Evolutionary conservation across 2,888 invertebrate genomes (phyloP), one percentile per base, ranked within the genome.

Genomic region (Ectemnius lituratus): DNA sequence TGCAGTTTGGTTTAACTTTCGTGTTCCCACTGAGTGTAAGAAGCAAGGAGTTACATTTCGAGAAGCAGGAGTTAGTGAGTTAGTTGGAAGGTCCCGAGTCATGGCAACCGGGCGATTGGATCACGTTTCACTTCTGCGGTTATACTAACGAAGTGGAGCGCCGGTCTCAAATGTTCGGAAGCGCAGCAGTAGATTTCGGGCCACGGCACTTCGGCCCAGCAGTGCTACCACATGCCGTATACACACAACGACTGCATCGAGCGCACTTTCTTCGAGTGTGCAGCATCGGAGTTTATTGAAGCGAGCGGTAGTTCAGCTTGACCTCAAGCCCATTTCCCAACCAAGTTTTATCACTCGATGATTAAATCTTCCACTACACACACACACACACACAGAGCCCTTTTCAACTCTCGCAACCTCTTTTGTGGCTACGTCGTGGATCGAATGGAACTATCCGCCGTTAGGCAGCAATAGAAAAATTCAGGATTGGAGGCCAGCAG

Each of bases 111-210:
- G 62, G 76, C 75, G 81, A 83, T 83, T 81, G 81, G 75, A 83
- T 83, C 83, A 81, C 82, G 81, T 83, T 82, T 73, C 75, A 73
- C 72, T 77, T 69, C 77, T 77, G 83, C 70, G 82, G 81, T 82
- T 77, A 71, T 74, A 73, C 79, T 83, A 82, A 83, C 81, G 77
- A 82, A 82, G 79, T 75, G 71, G 75, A 68, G 73, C 70, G 71
- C 63, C 66, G 66, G 76, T 71, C 73, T 71, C 72, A 71, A 73
- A 77, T 73, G 70, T 77, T 77, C 59, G 46, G 60, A 67, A 75
- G 66, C 58, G 47, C 57, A 67, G n/a, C 72, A 37, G 75, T 71
- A 69, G 78, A 69, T 79, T 70, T 77, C 64, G 58, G 64, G 37
- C 37, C 37, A 65, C 65, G 78, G 77, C 72, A 70, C 74, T 79